These are phyloP conservation scores for Hyaena hyaena DNA, from an alignment of 2,113 vertebrate species.

Conservation along the genomic window DNA sequence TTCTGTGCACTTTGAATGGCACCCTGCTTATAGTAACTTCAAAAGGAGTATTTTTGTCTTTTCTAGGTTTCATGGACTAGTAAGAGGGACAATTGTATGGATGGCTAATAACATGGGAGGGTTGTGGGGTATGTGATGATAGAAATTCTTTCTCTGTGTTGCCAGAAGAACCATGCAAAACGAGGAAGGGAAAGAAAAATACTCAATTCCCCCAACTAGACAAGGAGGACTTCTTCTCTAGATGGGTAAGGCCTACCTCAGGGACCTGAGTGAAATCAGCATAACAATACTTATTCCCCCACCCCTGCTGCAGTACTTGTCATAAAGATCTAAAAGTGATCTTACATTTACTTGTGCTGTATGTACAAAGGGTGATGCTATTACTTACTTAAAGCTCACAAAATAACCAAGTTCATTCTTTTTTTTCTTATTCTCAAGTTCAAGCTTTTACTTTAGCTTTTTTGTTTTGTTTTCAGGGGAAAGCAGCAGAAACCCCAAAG, in stretches of 20 bases:
- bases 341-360: background rate
- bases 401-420: background rate
- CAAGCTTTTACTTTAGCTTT: background rate
- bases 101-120: background rate
- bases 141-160: background rate
- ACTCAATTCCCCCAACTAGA: background rate
- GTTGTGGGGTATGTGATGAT: background rate
- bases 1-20: background rate
- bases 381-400: background rate
- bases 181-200: background rate
- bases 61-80: background rate
- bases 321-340: background rate
- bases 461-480: background rate
- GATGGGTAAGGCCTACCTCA: background rate
- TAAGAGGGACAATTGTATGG: background rate
- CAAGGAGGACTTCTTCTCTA: background rate
- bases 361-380: background rate
- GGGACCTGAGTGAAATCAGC: background rate
- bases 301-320: background rate
- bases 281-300: rapidly evolving
- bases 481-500: background rate
- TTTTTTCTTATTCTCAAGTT: background rate
- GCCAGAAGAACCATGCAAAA: background rate
- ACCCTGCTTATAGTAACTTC: background rate
- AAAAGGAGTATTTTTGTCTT: background rate